Conservation (phyloP, 2,113 vertebrate genomes). For the Amazona guildingii region DNA sequence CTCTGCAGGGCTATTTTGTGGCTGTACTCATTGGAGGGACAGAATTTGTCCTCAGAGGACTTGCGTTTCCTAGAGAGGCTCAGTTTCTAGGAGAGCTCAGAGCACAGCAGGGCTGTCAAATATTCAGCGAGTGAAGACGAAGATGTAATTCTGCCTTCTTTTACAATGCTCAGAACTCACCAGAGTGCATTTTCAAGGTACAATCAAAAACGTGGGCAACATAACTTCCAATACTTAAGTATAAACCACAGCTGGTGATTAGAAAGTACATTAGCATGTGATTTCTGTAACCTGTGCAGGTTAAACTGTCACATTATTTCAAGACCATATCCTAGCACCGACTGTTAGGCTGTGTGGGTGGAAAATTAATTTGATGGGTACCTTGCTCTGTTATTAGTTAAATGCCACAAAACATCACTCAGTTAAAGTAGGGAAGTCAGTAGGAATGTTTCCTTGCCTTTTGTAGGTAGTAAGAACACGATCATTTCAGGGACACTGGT, state of each 20-base stretch:
- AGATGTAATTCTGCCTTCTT: background rate
- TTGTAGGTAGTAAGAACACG: fast-evolving
- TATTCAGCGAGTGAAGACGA: background rate
- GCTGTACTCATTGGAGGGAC: background rate
- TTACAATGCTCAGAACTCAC: background rate
- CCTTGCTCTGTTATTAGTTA: background rate
- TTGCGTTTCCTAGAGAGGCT: background rate
- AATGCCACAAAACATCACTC: background rate
- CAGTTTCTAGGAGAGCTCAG: background rate
- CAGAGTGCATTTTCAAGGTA: background rate
- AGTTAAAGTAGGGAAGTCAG: background rate
- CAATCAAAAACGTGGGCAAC: background rate
- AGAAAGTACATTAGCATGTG: background rate
- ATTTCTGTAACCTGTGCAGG: background rate
- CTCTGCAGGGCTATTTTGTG: background rate
- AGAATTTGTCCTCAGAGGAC: background rate
- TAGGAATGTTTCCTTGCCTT: background rate
- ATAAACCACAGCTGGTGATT: background rate
- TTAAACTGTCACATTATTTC: background rate
- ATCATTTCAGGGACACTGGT: background rate
- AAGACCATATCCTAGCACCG: background rate
- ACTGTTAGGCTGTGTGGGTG: background rate
- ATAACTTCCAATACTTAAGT: background rate
- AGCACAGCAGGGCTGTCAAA: background rate
- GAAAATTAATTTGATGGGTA: background rate